A percentile compares a stretch with the other conserved stretches of the same genome.
These are phyloP conservation scores for Leucopsar rothschildi DNA, from an alignment of 2,113 vertebrate species.

Conservation along the genomic window DNA sequence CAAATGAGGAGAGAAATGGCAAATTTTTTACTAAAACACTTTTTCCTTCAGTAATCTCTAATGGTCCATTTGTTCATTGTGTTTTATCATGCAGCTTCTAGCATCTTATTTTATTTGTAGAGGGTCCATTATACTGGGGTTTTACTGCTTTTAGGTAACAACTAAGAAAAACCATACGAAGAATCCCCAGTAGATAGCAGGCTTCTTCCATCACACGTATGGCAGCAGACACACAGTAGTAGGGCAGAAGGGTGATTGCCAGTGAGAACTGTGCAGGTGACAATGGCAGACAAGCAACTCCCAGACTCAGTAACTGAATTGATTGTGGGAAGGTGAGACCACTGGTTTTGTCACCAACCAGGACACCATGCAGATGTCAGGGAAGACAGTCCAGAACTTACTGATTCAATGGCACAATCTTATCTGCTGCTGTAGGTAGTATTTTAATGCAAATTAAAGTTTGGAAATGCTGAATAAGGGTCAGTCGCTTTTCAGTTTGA, in stretches of 20 bases:
- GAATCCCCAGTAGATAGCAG: background rate
- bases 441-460: background rate
- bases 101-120: background rate
- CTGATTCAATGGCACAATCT: background rate
- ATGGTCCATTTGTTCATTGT: background rate
- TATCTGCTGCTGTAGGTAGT: background rate
- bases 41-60: background rate
- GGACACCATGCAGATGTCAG: rapidly evolving
- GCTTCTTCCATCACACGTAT: rapidly evolving
- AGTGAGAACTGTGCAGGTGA: background rate
- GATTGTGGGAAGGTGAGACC: background rate
- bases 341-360: background rate
- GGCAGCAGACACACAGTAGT: rapidly evolving
- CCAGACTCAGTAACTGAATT: background rate
- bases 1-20: background rate
- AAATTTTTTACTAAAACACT: background rate
- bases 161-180: background rate
- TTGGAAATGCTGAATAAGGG: background rate
- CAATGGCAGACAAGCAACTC: background rate
- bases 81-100: background rate
- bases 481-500: background rate
- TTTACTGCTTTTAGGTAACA: background rate
- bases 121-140: background rate
- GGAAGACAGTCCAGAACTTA: background rate
- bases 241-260: background rate